Base-by-base conservation (phyloP, 2,113 vertebrate genomes). In the Siphamia tubifer region DNA sequence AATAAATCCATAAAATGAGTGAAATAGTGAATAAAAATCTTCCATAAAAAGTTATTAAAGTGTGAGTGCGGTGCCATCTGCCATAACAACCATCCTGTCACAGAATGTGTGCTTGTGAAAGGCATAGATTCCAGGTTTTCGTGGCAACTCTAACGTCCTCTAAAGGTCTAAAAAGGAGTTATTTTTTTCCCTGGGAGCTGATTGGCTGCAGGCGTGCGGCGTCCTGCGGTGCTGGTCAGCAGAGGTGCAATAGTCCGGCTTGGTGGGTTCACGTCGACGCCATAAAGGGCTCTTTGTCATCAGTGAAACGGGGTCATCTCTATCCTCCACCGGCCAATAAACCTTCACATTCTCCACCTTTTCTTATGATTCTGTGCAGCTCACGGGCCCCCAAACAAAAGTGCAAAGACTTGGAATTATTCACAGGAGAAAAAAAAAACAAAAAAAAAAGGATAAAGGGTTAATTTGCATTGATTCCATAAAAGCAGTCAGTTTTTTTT, bases 381-480 rank as follows among this genome's bases (percentile, higher is more conserved):
- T 82, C 65, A 52, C 42, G 49, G 84, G 65, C 55, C 68, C 68
- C 67, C 83, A 82, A 74, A 93, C 90, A 93, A 91, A 92, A 89
- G 91, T 85, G 82, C 72, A 80, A 87, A 85, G 85, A 69, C 77
- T 74, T 73, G 49, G 49, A 90, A 89, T 90, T 91, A 92, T 92
- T 91, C 92, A 91, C 86, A 85, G 80, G 66, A 80, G n/a, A n/a
- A n/a, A n/a, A n/a, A n/a, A n/a, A n/a, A n/a, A n/a, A n/a, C n/a
- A n/a, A n/a, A n/a, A n/a, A n/a, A n/a, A 90, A 92, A 91, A 74
- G 86, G 74, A 92, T 88, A 94, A 94, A 93, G 85, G 91, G 88
- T 89, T 89, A 64, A 93, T 93, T 93, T 94, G 90, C 91, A 93
- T 94, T 86, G 89, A 93, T 91, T 38, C 55, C 30, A 91, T 89